A percentile compares a stretch with the other conserved stretches of the same genome.
phyloP scores from a whole-genome alignment of 2,888 invertebrate genomes.

The Apodemia duryi region DNA sequence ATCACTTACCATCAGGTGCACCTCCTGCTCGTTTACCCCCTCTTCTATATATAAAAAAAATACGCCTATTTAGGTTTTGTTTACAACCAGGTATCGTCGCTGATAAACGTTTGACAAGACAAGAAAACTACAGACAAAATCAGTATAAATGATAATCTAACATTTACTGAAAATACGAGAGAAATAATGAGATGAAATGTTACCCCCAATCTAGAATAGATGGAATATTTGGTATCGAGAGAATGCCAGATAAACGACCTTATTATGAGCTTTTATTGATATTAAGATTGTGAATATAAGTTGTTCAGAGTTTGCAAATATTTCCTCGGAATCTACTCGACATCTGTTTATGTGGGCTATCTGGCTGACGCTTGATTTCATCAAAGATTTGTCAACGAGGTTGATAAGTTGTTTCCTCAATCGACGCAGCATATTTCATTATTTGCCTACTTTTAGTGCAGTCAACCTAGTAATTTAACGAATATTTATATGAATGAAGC shows the following conservation, averaged over 20 bases:
- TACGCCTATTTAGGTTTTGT: too few relatives aligned
- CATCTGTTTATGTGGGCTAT: slow-evolving; percentile 43
- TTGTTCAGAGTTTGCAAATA: slow-evolving; percentile 12
- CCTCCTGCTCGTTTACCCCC: too few relatives aligned
- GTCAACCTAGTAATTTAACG: slow-evolving; percentile 39
- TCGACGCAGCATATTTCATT: slow-evolving; percentile 56
- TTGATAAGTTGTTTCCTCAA: slow-evolving; percentile 70
- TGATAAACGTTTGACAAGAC: too few relatives aligned
- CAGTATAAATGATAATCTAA: not conserved
- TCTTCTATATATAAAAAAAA: too few relatives aligned
- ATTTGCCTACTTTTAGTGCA: slow-evolving; percentile 64
- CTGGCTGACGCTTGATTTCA: slow-evolving; percentile 51
- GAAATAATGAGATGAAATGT: slow-evolving; percentile 11
- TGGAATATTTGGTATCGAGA: slow-evolving; percentile 13
- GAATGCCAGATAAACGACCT: slow-evolving; percentile 5
- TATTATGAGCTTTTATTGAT: slow-evolving; percentile 15
- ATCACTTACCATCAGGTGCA: too few relatives aligned
- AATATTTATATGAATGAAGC: too few relatives aligned
- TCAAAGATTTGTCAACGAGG: slow-evolving; percentile 58
- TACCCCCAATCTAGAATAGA: not conserved
- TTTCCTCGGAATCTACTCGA: slow-evolving; percentile 25
- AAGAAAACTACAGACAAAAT: not conserved
- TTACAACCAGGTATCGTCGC: too few relatives aligned
- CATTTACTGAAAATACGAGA: not conserved
- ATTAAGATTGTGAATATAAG: slow-evolving; percentile 2